These are phyloP conservation scores for Ataeniobius toweri DNA, from an alignment of 2,797 vertebrate genomes.

Conservation along the genomic window DNA sequence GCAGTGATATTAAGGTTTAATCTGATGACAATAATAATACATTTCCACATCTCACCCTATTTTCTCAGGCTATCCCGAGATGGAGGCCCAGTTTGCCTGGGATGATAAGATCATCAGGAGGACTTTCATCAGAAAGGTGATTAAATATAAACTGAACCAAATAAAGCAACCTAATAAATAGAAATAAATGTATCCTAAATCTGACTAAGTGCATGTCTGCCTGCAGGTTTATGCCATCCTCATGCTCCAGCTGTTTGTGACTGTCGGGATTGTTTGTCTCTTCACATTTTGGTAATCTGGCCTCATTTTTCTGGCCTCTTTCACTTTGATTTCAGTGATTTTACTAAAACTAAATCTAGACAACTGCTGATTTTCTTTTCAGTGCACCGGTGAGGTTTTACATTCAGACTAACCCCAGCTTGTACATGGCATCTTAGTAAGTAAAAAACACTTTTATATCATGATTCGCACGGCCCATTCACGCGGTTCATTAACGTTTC, in stretches of 20 bases:
- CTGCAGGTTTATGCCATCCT: constrained; percentile 93
- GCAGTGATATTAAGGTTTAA: too few relatives aligned
- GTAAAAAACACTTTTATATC: constrained; percentile 56
- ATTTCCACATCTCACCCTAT: not conserved
- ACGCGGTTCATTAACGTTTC: not conserved
- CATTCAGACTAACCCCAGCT: constrained; percentile 87
- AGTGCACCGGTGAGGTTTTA: constrained; percentile 88
- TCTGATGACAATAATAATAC: not conserved
- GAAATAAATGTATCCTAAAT: not conserved
- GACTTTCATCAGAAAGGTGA: constrained; percentile 93
- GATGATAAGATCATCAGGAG: constrained; percentile 87
- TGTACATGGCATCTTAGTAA: constrained; percentile 94
- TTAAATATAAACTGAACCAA: not conserved
- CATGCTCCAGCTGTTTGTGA: constrained; percentile 88
- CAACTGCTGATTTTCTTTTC: constrained; percentile 28
- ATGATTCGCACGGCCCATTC: not conserved
- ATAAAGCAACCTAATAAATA: not conserved
- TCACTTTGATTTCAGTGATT: not conserved
- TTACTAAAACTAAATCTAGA: not conserved
- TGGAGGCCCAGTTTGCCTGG: constrained; percentile 88
- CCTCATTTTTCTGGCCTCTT: not conserved
- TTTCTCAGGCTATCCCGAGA: constrained; percentile 80
- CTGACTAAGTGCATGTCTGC: constrained; percentile 1
- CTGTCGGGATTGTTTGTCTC: constrained; percentile 85
- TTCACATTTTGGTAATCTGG: constrained; percentile 91